A percentile compares a stretch with the other conserved stretches of the same genome.
phyloP scores from a whole-genome alignment of 2,797 vertebrate genomes.

The Tangara arthus region DNA sequence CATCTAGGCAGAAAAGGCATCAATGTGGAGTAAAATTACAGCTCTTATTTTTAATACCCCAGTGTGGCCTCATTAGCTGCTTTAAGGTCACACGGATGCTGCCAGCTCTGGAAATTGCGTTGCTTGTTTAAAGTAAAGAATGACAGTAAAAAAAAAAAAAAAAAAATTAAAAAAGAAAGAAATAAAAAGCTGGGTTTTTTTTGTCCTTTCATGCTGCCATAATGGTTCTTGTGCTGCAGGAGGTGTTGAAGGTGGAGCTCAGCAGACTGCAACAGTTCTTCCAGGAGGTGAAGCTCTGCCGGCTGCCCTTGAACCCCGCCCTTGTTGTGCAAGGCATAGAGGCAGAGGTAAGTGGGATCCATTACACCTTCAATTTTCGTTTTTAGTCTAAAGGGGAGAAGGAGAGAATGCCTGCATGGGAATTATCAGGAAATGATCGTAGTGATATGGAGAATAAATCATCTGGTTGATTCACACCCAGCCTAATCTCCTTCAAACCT shows the following conservation, averaged over 20 bases:
- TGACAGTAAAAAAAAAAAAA: neutral
- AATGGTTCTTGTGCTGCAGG: slow-evolving; percentile 44
- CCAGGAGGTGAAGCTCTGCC: slow-evolving; percentile 60
- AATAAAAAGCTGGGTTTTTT: neutral
- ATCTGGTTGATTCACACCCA: neutral
- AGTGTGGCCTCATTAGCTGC: neutral
- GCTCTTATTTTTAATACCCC: neutral
- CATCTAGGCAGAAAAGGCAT: neutral
- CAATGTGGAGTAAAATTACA: neutral
- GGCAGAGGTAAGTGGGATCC: slow-evolving; percentile 27
- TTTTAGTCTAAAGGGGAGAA: neutral
- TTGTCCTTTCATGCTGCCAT: neutral
- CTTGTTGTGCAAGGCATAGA: slow-evolving; percentile 64
- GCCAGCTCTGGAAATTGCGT: neutral
- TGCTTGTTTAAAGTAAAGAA: neutral
- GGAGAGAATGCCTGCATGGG: neutral
- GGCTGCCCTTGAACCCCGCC: slow-evolving; percentile 64
- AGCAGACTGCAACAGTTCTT: slow-evolving; percentile 65
- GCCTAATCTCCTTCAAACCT: neutral
- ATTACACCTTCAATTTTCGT: rapidly evolving
- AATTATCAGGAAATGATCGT: neutral
- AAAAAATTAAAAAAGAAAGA: neutral
- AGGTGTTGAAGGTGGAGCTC: slow-evolving; percentile 65
- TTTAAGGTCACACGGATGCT: neutral
- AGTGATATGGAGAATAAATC: neutral